Base-by-base conservation (phyloP, 1,140 invertebrate species). In the Drosophila kurseongensis region DNA sequence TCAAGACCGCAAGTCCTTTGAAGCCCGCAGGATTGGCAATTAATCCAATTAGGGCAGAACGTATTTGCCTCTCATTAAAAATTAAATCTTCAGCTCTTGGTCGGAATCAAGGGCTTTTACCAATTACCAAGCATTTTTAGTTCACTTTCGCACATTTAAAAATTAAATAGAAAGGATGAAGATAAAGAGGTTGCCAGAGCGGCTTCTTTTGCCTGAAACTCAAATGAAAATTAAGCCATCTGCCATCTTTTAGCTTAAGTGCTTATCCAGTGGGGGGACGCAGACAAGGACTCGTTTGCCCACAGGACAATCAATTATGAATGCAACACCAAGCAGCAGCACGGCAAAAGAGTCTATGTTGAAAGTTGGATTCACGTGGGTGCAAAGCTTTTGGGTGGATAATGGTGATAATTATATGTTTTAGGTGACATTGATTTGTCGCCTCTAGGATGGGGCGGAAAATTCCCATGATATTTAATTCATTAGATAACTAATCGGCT, bases 231-330 rank as follows among this genome's bases (percentile, higher is more conserved):
- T 81, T 60, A 80, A 80, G 69, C 61, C 78, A 56, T 73, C 71
- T 60, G 58, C 51, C 61, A 72, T 78, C 57, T 76, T 73, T 68
- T 69, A 68, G 78, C 83, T 72, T 63, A 85, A 78, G 59, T 51
- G 68, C 68, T 81, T 81, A 67, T 44, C 32, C 9, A 29, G 40
- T 45, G 4, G 12, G 12, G 16, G 48, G 35, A 36, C 55, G 38
- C 45, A 12, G n/a, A 48, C 40, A 36, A 62, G 76, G 61, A 80
- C 73, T 66, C 58, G 61, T 61, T 78, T 58, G 66, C 66, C 82
- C 78, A 82, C 66, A 78, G 78, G 68, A 86, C 74, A 86, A 82
- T 88, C 78, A 88, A 88, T 82, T 79, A 86, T 81, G 62, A 80
- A 80, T 84, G 76, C 72, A 85, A 52, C 73, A 50, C 48, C 36